Conservation (phyloP, 2,888 invertebrate species). For the Eurois occulta region DNA sequence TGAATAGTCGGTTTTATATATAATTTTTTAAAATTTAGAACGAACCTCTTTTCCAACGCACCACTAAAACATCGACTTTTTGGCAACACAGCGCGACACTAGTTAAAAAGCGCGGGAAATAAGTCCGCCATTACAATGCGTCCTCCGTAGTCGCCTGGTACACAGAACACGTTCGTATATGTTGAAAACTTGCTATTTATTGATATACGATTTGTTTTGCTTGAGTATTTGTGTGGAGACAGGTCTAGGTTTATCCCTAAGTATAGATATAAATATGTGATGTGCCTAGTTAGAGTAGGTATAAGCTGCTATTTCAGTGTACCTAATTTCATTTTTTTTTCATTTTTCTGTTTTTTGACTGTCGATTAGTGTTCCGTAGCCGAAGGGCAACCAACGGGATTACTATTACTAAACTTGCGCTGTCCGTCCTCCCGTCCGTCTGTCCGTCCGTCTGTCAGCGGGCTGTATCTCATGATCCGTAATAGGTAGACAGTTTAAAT, state of each 20-base stretch:
- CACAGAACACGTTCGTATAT: constrained; percentile 62
- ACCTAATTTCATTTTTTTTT: too few relatives aligned
- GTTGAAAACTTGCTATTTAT: constrained; percentile 76
- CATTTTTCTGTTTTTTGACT: too few relatives aligned
- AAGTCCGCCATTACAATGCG: constrained; percentile 86
- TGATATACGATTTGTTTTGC: constrained; percentile 70
- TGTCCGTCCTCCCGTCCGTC: too few relatives aligned
- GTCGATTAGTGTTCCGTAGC: too few relatives aligned
- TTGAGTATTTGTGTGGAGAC: constrained; percentile 30
- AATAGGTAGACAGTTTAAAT: too few relatives aligned
- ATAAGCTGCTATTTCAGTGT: too few relatives aligned
- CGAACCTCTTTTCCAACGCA: not conserved
- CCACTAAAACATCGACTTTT: constrained; percentile 58
- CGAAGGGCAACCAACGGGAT: too few relatives aligned
- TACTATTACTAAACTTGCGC: too few relatives aligned
- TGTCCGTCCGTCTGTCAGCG: too few relatives aligned
- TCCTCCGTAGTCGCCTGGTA: constrained; percentile 69
- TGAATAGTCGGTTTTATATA: too few relatives aligned
- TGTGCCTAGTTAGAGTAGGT: not conserved
- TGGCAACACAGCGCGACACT: constrained; percentile 64
- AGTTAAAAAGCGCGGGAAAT: constrained; percentile 71
- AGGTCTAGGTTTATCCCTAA: not conserved
- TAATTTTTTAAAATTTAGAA: not conserved
- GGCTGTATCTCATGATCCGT: too few relatives aligned
- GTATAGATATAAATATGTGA: not conserved